Evolutionary conservation across 2,888 invertebrate species (phyloP).

Genomic region (Acronicta psi): DNA sequence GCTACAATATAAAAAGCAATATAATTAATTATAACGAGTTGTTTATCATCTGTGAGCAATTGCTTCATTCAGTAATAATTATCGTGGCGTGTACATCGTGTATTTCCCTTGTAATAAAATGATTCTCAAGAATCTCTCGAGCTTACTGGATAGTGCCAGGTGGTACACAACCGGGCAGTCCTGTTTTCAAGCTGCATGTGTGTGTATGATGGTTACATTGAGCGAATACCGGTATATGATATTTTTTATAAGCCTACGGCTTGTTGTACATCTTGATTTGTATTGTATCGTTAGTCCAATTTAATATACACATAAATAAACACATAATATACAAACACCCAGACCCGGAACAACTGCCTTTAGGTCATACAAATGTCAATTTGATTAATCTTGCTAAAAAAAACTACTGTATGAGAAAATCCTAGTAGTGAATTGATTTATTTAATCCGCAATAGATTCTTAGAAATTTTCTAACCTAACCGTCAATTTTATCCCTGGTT

Average conservation of each 20-base stretch:
- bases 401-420: no score
- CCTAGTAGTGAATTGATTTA: no score
- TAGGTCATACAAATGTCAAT: no score
- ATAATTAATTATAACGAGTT: conserved; percentile 41
- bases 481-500: no score
- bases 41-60: conserved; percentile 39
- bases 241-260: background rate
- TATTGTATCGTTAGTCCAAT: no score
- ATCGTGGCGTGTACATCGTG: conserved; percentile 10
- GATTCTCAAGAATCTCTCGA: conserved; percentile 5
- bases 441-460: no score
- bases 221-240: conserved; percentile 14
- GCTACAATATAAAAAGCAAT: conserved; percentile 25
- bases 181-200: conserved; percentile 19
- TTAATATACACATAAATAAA: conserved; percentile 23
- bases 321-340: conserved; percentile 1
- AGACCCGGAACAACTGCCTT: no score
- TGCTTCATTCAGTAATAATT: conserved; percentile 44
- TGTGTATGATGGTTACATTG: background rate
- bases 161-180: conserved; percentile 25
- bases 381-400: no score
- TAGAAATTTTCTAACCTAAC: no score
- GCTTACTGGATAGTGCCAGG: conserved; percentile 23
- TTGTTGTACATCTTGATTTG: no score
- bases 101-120: conserved; percentile 4